Base-by-base conservation (phyloP, 2,113 vertebrate genomes). In the Catharus bicknelli region DNA sequence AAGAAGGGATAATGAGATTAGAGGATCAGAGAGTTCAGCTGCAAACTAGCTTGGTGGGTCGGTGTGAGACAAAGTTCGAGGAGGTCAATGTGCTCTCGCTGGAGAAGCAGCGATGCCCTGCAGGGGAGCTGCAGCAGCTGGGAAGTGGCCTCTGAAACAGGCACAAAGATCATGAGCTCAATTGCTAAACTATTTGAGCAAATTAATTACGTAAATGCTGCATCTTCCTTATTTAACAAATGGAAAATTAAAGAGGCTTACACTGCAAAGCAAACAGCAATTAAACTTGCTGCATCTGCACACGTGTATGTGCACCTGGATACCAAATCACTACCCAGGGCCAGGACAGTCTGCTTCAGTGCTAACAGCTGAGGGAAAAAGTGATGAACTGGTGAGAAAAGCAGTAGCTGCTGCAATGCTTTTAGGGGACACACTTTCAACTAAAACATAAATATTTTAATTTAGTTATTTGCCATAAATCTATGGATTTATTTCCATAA, bases 221-320 rank as follows among this genome's bases (percentile, higher is more conserved):
- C 51, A 43, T 76, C 57, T 69, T 96, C 36, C 64, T 90, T 58
- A 63, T 81, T 94, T 95, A 94, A 95, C 38, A 40, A 88, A 95
- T 57, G 76, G 70, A 86, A 88, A 85, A 94, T 92, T 93, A 92
- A 90, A 74, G 90, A 94, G 73, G 72, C 42, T 90, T 92, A 86
- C 93, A 90, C 32, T 90, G 75, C 79, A 90, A 93, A 86, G 69
- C 72, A 96, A 95, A 96, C 87, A 87, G 90, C 68, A 94, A 92
- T 95, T 95, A 94, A 91, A 95, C 68, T 45, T 87, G 50, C 66
- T 76, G 51, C 74, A 90, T 93, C 73, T 94, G 86, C 61, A 66
- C 61, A 40, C 8, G 22, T 75, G 59, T 76, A 3, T 51, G 42
- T 48, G 86, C 92, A 96, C 95, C 95, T 96, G 95, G 92, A 83